A percentile compares a stretch with the other conserved stretches of the same genome.
These are phyloP conservation scores for Lasioglossum morio DNA, from an alignment of 2,888 invertebrate species.

Conservation along the genomic window DNA sequence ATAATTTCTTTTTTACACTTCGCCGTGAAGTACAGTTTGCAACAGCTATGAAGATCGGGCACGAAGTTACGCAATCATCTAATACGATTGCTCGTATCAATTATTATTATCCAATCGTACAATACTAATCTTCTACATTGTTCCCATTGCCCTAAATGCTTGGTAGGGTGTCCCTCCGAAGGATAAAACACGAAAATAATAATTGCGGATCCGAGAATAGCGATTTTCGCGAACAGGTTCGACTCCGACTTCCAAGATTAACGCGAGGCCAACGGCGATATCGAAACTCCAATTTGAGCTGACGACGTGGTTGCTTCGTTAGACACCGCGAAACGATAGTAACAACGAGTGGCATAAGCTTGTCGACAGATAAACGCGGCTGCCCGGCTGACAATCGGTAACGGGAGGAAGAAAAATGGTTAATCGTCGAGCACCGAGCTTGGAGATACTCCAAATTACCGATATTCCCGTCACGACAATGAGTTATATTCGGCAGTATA, in stretches of 20 bases:
- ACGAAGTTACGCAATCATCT: too few relatives aligned
- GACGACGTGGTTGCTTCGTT: background rate
- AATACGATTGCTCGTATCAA: too few relatives aligned
- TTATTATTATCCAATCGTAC: too few relatives aligned
- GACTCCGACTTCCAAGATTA: constrained; percentile 8
- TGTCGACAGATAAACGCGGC: constrained; percentile 26
- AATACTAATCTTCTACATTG: too few relatives aligned
- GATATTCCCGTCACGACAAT: constrained; percentile 66
- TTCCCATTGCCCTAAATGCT: too few relatives aligned
- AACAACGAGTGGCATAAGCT: constrained; percentile 2
- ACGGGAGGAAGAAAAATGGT: constrained; percentile 47
- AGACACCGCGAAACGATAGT: background rate
- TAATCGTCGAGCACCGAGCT: constrained; percentile 42
- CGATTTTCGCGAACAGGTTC: background rate
- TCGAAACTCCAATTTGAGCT: background rate
- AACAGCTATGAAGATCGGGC: too few relatives aligned
- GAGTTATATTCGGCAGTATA: constrained; percentile 64
- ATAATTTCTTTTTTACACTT: too few relatives aligned
- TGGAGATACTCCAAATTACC: constrained; percentile 66
- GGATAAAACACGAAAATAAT: background rate
- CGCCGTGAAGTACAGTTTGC: too few relatives aligned
- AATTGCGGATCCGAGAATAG: background rate
- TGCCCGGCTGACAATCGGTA: constrained; percentile 3
- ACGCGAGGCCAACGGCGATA: background rate
- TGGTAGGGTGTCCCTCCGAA: background rate